Evolutionary conservation across 2,113 vertebrate genomes (phyloP), one percentile per base, ranked within the genome.

Genomic region (Phrynosoma blainvillii): DNA sequence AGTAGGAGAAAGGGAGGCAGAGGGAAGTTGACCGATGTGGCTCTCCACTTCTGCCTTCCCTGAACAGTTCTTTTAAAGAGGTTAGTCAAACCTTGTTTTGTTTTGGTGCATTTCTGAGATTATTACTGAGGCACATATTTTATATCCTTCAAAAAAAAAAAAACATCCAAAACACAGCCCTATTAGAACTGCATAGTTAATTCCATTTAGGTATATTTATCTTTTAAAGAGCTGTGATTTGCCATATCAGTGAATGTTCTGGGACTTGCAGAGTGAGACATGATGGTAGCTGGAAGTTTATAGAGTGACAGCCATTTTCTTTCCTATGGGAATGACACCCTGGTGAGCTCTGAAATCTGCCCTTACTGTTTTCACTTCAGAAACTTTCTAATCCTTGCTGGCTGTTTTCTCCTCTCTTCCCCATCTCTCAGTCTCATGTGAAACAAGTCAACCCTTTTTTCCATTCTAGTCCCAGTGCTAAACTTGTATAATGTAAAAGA

Each of bases 401-500:
- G 40, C 9, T 73, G 59, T 27, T 88, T 83, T 89, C 30, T 87
- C 83, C 0, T 5, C 62, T 86, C 78, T 27, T n/a, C 52, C 27
- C 59, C 13, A 62, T 62, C 59, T 62, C 12, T 18, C 59, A 62
- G 11, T 62, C 16, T 62, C 59, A 18, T 62, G 59, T 62, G 59
- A 62, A 62, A 62, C 36, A 79, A 71, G 2, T 75, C 40, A 18
- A 62, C 71, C 25, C 82, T 62, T 89, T 87, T 0, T 87, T 16
- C 18, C 66, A 80, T 82, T 89, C 76, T 71, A 87, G 25, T 75
- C 52, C 62, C 77, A 62, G 10, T 86, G 82, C 73, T 86, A 30
- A 76, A 54, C 70, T 83, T 90, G 52, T 74, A 73, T 52, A 62
- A 90, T 8, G 87, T 92, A 85, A 92, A 74, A 90, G 88, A 89